phyloP scores from a whole-genome alignment of 2,888 invertebrate genomes.

The Eucera pruinosa region DNA sequence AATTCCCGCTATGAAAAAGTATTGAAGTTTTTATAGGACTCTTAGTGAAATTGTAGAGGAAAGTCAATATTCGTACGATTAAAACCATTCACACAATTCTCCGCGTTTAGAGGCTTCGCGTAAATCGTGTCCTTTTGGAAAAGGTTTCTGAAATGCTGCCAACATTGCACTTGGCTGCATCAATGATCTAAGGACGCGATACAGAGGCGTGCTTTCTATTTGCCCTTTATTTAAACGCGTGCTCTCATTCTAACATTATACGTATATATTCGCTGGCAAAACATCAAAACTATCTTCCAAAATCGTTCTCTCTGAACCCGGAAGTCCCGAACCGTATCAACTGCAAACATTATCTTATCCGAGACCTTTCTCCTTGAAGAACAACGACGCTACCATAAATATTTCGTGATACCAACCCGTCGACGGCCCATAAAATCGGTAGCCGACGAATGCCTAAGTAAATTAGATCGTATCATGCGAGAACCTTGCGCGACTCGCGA shows the following conservation, averaged over 20 bases:
- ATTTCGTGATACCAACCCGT: not conserved
- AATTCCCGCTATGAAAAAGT: too few species aligned
- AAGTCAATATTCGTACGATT: not conserved
- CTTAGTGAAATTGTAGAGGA: too few species aligned
- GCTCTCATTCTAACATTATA: slow-evolving; percentile 3
- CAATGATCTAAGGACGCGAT: slow-evolving; percentile 15
- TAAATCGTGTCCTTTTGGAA: slow-evolving; percentile 17
- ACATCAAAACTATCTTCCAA: slow-evolving; percentile 11
- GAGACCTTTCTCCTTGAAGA: not conserved
- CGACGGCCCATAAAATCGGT: not conserved
- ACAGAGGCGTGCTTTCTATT: slow-evolving; percentile 9
- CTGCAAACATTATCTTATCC: not conserved
- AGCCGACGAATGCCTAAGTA: not conserved
- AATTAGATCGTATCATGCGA: not conserved
- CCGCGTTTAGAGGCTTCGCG: not conserved
- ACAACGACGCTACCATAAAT: slow-evolving; percentile 2
- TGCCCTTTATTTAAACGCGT: slow-evolving; percentile 23
- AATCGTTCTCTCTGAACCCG: not conserved
- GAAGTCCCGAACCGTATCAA: not conserved
- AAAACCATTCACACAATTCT: too few species aligned
- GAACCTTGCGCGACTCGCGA: not conserved
- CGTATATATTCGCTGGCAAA: slow-evolving; percentile 6
- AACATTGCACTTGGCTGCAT: not conserved
- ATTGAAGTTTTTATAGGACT: too few species aligned
- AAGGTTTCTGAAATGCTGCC: slow-evolving; percentile 16